Evolutionary conservation across 2,113 vertebrate species (phyloP), one percentile per base, ranked within the genome.

Genomic region (Poeciliopsis prolifica): DNA sequence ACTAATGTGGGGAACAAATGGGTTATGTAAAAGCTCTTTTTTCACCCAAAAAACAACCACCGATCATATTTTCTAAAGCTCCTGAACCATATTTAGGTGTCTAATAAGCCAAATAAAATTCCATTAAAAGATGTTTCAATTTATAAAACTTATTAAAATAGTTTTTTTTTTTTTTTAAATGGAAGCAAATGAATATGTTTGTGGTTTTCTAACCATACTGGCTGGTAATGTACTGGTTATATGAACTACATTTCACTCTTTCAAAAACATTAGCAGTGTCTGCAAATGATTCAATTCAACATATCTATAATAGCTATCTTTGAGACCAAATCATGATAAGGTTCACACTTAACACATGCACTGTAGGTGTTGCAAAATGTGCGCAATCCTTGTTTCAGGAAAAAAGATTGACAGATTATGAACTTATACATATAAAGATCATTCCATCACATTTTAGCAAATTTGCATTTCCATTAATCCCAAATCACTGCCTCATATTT

Each of bases 381-480:
- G n/a, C 7, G 17, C 11, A 29, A 51, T 58, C 40, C 29, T 40
- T 78, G 62, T 72, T 22, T 30, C 33, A 67, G 30, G 13, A 64
- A 58, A 24, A 68, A 24, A 48, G 35, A 73, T 73, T n/a, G 22
- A 60, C 29, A 77, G 37, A 64, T 75, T 69, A 73, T 70, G 66
- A 76, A 61, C 74, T 31, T 42, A 48, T 19, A 28, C 13, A 12
- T 77, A 33, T 24, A 81, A 65, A 65, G 24, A 22, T 65, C 85
- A 90, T 93, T 93, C 86, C 88, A 83, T 88, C 83, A 90, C 87
- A 86, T 88, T 83, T 88, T 60, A 26, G 79, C 33, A 78, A 86
- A 92, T 94, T 92, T 85, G 82, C 89, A 92, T 93, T 91, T 93
- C 84, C 89, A 92, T 94, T 91, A 92, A 93, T 93, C 91, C 89